Conservation (phyloP, 2,888 invertebrate species). For the Bellardia bayeri region DNA sequence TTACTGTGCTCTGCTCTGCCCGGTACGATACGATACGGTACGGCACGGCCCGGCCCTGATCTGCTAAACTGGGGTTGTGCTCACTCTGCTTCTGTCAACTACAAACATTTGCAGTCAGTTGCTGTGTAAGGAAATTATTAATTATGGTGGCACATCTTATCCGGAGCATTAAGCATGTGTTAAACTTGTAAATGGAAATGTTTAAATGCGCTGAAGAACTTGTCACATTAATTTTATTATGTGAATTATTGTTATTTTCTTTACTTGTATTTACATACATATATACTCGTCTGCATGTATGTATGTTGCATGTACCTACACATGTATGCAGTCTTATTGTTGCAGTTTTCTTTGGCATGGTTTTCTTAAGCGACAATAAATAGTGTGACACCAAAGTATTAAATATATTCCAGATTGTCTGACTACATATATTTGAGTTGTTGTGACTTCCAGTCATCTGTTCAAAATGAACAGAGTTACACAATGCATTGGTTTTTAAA, state of each 20-base stretch:
- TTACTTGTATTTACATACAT: background rate
- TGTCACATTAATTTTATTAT: conserved; percentile 77
- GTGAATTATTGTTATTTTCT: conserved; percentile 72
- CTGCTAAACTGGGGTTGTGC: conserved; percentile 41
- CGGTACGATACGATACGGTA: too few relatives aligned
- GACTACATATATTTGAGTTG: conserved; percentile 21
- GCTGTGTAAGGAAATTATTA: conserved; percentile 75
- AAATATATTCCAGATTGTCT: conserved; percentile 1
- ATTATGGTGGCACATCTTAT: conserved; percentile 75
- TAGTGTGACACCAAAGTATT: conserved; percentile 34
- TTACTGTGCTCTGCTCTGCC: conserved; percentile 42
- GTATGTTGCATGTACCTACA: too few relatives aligned
- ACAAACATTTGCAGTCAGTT: conserved; percentile 37
- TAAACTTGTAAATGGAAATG: conserved; percentile 76
- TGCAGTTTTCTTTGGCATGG: conserved; percentile 1
- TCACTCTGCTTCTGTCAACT: conserved; percentile 45
- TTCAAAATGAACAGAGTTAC: background rate
- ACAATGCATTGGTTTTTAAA: background rate
- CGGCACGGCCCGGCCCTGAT: conserved; percentile 29
- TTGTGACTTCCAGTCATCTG: conserved; percentile 25
- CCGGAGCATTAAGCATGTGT: conserved; percentile 74
- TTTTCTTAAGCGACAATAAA: conserved; percentile 40
- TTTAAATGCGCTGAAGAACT: conserved; percentile 76
- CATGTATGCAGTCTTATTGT: conserved; percentile 1
- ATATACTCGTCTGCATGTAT: too few relatives aligned